Base-by-base conservation (phyloP, 2,113 vertebrate species). In the Poeciliopsis turrubarensis region DNA sequence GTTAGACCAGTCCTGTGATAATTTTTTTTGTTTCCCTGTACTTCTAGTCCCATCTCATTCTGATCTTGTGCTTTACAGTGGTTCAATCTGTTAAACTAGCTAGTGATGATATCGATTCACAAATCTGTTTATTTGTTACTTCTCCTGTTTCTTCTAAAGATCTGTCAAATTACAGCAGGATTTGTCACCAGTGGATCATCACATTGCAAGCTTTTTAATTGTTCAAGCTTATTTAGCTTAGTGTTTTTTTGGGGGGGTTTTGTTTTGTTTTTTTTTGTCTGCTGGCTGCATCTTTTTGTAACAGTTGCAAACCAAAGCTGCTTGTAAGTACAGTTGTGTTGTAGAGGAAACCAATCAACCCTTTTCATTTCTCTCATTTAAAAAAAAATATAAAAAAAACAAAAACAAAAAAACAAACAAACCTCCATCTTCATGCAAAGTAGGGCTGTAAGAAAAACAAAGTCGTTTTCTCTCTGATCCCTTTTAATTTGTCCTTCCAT, bases 241-340 rank as follows among this genome's bases (percentile, higher is more conserved):
- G 72, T 75, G 65, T 65, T 44, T 29, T n/a, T n/a, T n/a, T n/a
- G n/a, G n/a, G n/a, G n/a, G n/a, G n/a, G n/a, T n/a, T n/a, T 72
- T 67, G 51, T 34, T 68, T 72, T 72, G 34, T 44, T 26, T 73
- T n/a, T n/a, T 26, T 54, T 10, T 25, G 14, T 8, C 22, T 70
- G 80, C 73, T 78, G 78, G 70, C 82, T 89, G 80, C 92, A 81
- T 85, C 86, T 78, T 61, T 85, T 83, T 83, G 80, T 90, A 71
- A 81, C 11, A 74, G 78, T 91, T 29, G 86, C 87, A 80, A 86
- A 91, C 90, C 89, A 92, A 91, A 91, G 88, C 89, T 89, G 86
- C 90, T 90, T 81, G 72, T 89, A 81, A 81, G 89, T 87, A 79
- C 60, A 65, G 66, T 81, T 84, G 15, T 25, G 64, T 81, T 25